These are phyloP conservation scores for Orussus abietinus DNA, from an alignment of 1,140 invertebrate species.

Conservation along the genomic window DNA sequence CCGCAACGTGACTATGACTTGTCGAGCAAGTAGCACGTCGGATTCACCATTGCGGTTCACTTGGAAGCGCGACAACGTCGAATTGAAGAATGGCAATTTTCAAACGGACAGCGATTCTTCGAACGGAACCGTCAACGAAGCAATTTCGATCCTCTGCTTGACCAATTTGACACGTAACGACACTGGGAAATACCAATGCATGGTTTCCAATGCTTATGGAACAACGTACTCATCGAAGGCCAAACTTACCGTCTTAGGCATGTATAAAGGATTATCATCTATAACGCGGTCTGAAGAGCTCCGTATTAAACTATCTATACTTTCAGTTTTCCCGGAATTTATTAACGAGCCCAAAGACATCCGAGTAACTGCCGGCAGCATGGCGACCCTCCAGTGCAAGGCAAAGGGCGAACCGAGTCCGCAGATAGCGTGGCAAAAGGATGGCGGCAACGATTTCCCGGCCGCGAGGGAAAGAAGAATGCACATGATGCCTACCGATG, in stretches of 20 bases:
- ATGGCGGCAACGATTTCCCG: conserved; percentile 92
- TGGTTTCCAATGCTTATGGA: conserved; percentile 85
- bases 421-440: conserved; percentile 89
- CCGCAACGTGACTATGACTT: conserved; percentile 75
- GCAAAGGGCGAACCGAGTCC: conserved; percentile 84
- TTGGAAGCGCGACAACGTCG: conserved; percentile 87
- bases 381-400: conserved; percentile 86
- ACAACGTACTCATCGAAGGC: conserved; percentile 85
- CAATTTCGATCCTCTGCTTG: conserved; percentile 68
- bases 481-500: conserved; percentile 87
- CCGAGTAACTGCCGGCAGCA: conserved; percentile 77
- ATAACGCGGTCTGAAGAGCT: conserved; percentile 1
- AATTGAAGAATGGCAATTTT: conserved; percentile 54
- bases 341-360: conserved; percentile 81
- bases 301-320: conserved; percentile 10
- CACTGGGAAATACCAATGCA: conserved; percentile 88
- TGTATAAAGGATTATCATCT: conserved; percentile 24
- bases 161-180: conserved; percentile 69
- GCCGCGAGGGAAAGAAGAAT: conserved; percentile 89
- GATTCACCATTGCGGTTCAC: conserved; percentile 65
- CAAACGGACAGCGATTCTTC: conserved; percentile 34
- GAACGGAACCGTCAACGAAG: conserved; percentile 55
- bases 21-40: conserved; percentile 67
- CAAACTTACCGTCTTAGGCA: conserved; percentile 78
- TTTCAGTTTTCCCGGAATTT: conserved; percentile 80